A percentile compares a stretch with the other conserved stretches of the same genome.
Conservation (phyloP, 1,140 invertebrate species). For the Heliothis virescens region DNA sequence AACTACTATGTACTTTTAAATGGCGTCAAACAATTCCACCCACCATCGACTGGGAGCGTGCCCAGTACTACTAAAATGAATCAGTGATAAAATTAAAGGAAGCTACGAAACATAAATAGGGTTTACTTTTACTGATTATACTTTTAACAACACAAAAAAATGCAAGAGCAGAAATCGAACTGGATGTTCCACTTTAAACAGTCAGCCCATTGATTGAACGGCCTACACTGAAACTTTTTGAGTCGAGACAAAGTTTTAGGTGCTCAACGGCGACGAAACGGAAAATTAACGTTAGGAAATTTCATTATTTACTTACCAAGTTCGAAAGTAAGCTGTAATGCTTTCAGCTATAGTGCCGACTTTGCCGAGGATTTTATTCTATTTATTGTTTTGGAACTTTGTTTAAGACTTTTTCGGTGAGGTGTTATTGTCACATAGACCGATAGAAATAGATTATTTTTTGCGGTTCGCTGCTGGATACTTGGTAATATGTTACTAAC, state of each 20-base stretch:
- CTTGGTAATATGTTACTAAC: too few relatives aligned
- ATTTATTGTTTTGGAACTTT: conserved; percentile 32
- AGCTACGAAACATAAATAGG: too few relatives aligned
- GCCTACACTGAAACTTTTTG: conserved; percentile 30
- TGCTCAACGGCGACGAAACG: conserved; percentile 25
- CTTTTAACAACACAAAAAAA: too few relatives aligned
- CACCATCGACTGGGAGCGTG: too few relatives aligned
- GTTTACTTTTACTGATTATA: too few relatives aligned
- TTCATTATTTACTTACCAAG: conserved; percentile 47
- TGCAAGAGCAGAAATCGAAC: not conserved
- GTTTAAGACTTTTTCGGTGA: not conserved
- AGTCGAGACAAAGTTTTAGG: conserved; percentile 22
- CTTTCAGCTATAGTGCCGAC: conserved; percentile 19
- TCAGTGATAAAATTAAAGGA: too few relatives aligned
- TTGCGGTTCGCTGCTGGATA: too few relatives aligned
- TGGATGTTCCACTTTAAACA: conserved; percentile 3
- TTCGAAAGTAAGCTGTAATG: conserved; percentile 43
- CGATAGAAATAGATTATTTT: too few relatives aligned
- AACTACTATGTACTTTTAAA: too few relatives aligned
- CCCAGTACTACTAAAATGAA: too few relatives aligned
- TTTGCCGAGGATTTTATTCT: conserved; percentile 28
- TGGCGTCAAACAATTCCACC: too few relatives aligned
- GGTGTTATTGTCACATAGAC: too few relatives aligned
- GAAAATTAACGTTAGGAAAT: conserved; percentile 47
- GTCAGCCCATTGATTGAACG: conserved; percentile 30